Evolutionary conservation across 2,888 invertebrate species (phyloP).

Genomic region (Nowickia ferox): DNA sequence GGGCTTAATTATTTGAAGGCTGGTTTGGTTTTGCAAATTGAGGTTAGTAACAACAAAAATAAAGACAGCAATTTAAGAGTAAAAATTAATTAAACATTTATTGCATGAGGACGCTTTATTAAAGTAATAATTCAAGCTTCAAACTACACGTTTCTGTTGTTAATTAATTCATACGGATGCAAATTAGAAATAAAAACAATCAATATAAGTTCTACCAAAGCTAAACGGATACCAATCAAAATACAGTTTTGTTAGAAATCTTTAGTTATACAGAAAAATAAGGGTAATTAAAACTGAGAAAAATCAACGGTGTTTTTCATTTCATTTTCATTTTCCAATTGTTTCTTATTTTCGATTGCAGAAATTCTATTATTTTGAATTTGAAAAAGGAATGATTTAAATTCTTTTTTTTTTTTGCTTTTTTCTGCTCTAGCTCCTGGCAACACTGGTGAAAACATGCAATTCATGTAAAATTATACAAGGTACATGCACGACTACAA

Average conservation of each 20-base stretch:
- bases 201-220: not conserved
- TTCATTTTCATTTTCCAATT: too few relatives aligned
- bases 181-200: not conserved
- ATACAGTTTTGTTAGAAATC: not conserved
- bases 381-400: too few relatives aligned
- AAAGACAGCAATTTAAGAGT: slow-evolving; percentile 6
- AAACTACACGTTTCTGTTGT: not conserved
- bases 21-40: slow-evolving; percentile 11
- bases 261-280: not conserved
- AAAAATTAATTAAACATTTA: slow-evolving; percentile 23
- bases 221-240: not conserved
- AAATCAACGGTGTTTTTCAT: too few relatives aligned
- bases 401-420: too few relatives aligned
- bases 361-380: too few relatives aligned
- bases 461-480: too few relatives aligned
- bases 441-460: too few relatives aligned
- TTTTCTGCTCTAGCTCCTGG: too few relatives aligned
- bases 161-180: slow-evolving; percentile 7
- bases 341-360: not conserved
- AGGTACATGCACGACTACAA: too few relatives aligned
- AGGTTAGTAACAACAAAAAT: slow-evolving; percentile 51
- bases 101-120: slow-evolving; percentile 26
- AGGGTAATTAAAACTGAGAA: too few relatives aligned
- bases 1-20: not conserved
- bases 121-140: slow-evolving; percentile 10